Evolutionary conservation across 2,113 vertebrate species (phyloP).

Genomic region (Aldabrachelys gigantea): DNA sequence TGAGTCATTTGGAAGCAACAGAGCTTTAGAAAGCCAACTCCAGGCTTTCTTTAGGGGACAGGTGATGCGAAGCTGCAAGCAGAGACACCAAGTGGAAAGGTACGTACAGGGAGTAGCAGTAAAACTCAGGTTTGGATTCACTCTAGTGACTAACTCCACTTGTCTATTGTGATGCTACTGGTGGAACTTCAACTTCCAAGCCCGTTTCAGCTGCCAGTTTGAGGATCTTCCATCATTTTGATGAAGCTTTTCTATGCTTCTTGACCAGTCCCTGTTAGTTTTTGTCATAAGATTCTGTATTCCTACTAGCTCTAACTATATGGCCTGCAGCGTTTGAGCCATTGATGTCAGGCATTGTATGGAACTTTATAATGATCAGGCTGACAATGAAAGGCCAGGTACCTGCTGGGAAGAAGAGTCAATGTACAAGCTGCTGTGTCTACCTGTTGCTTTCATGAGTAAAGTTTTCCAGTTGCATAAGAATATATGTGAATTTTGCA

Average conservation of each 20-base stretch:
- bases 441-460: not conserved
- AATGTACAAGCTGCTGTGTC: not conserved
- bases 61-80: not conserved
- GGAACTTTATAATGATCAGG: not conserved
- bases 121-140: not conserved
- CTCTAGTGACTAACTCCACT: not conserved
- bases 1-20: not conserved
- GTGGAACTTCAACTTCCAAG: not conserved
- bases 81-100: not conserved
- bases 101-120: not conserved
- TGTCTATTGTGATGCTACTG: not conserved
- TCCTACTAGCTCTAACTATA: not conserved
- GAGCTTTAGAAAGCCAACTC: not conserved
- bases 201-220: not conserved
- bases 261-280: not conserved
- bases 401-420: not conserved
- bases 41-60: not conserved
- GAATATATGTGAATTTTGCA: not conserved
- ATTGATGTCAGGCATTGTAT: not conserved
- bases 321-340: not conserved
- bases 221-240: not conserved
- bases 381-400: not conserved
- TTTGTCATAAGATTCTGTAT: not conserved
- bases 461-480: not conserved
- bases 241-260: not conserved